phyloP scores from a whole-genome alignment of 64 coral and sea anemone genomes.

The Montipora capricornis region DNA sequence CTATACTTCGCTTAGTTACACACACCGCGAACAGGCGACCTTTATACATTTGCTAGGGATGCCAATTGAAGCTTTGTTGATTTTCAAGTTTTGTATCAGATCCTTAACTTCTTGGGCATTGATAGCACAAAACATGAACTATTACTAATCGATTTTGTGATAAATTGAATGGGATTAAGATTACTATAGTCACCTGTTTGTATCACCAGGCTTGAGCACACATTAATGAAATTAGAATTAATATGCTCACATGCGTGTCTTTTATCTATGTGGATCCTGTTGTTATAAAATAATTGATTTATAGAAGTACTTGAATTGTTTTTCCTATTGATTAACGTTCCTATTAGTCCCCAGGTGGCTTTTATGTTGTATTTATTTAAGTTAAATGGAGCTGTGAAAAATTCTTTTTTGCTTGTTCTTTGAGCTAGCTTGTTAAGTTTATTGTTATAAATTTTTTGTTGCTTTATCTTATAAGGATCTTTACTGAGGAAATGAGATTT shows the following conservation, averaged over 20 bases:
- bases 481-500: slow-evolving; percentile 61
- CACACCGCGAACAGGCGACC: not conserved
- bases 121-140: no score
- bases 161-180: no score
- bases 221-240: slow-evolving; percentile 50
- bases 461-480: slow-evolving; percentile 48
- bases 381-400: slow-evolving; percentile 59
- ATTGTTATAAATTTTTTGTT: slow-evolving; percentile 67
- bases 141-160: no score
- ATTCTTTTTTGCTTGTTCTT: slow-evolving; percentile 24
- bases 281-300: slow-evolving; percentile 47
- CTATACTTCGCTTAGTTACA: no score
- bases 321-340: slow-evolving; percentile 48
- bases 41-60: slow-evolving; percentile 51
- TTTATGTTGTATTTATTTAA: slow-evolving; percentile 58
- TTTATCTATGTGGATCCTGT: slow-evolving; percentile 38
- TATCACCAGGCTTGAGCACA: slow-evolving; percentile 29
- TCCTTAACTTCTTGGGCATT: no score
- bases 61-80: no score
- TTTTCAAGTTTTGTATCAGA: no score
- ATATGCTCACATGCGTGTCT: slow-evolving; percentile 30
- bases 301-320: slow-evolving; percentile 32
- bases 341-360: slow-evolving; percentile 64
- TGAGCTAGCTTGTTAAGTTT: slow-evolving; percentile 57
- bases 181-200: no score